Evolutionary conservation across 1,140 invertebrate species (phyloP), one percentile per base, ranked within the genome.

Genomic region (Cydia fagiglandana): DNA sequence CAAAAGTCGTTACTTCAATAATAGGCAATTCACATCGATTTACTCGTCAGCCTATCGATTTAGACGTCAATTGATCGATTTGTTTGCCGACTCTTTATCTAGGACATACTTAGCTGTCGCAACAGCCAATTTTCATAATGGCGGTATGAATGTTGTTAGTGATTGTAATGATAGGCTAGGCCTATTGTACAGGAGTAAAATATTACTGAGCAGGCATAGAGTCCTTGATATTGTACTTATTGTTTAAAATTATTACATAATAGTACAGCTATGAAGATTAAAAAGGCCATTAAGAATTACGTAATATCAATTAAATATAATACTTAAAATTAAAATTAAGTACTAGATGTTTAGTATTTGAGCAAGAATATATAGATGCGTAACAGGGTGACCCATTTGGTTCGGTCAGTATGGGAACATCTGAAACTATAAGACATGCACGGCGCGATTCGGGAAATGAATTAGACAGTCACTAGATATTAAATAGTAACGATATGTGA

Each of bases 51-150:
- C 17, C 56, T n/a, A 61, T 61, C 56, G 56, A 61, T 61, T 10
- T 61, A 24, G 56, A 61, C 56, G 56, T 61, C 56, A 24, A 61
- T 61, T 9, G 56, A 61, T 61, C 56, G 17, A 61, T 53, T 53
- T 61, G 56, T 61, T 61, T 61, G 56, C 56, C 56, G 56, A 61
- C 20, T 24, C 56, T 6, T 24, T 61, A 61, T 61, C 17, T 61
- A 61, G 56, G 20, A 61, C 56, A 61, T 24, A 24, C 24, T 24
- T 24, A 24, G 20, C 17, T 61, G 56, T 61, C n/a, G 56, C 56
- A 61, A 61, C 20, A 12, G 56, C 56, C 56, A 61, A 61, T 61
- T 61, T 61, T 61, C 56, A 61, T 61, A 61, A 61, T 61, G 56
- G 56, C 24, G 56, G 56, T 61, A 24, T 24, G 56, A 61, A 61